Base-by-base conservation (phyloP, 1,140 invertebrate genomes). In the Idris sp. region DNA sequence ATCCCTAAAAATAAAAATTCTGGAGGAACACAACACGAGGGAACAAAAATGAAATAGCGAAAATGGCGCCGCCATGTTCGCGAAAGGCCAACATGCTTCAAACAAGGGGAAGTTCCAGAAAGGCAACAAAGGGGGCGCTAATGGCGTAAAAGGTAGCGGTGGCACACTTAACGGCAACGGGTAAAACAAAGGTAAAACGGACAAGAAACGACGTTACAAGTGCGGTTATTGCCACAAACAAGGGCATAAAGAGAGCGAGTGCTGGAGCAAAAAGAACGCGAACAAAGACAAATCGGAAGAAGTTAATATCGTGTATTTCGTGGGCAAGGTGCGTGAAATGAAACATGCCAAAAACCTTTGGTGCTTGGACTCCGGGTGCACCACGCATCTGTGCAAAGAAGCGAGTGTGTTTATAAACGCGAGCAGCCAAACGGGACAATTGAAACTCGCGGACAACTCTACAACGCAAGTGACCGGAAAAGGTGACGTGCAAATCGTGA, bases 281-380 rank as follows among this genome's bases (percentile, higher is more conserved):
- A 51, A 44, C 25, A 26, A 44, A 11, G 41, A 44, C 15, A 44
- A 44, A 11, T 28, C 41, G 8, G 41, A 44, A 1, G 11, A 7
- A 10, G 38, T 5, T 11, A 2, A 41, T 18, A 18, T 14, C 22
- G 6, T 14, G 16, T 41, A 10, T 0, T 22, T 41, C 11, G 15
- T 11, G 14, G 18, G 9, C 9, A 8, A n/a, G n/a, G 38, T 22
- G 18, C 38, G 18, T 18, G 38, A 41, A 22, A 9, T 2, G 18
- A 25, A 41, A 30, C 15, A 10, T 4, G 18, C 22, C 3, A 16
- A 25, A 1, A 25, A 40, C n/a, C 38, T 41, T 25, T 69, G 38
- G 65, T 69, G 65, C 14, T 16, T 69, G 0, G 36, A 69, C 9
- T 61, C 54, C 1, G 53, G 64, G 4, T 48, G 64, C 10, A 59